Conservation (phyloP, 1,140 invertebrate species). For the Dryas iulia region DNA sequence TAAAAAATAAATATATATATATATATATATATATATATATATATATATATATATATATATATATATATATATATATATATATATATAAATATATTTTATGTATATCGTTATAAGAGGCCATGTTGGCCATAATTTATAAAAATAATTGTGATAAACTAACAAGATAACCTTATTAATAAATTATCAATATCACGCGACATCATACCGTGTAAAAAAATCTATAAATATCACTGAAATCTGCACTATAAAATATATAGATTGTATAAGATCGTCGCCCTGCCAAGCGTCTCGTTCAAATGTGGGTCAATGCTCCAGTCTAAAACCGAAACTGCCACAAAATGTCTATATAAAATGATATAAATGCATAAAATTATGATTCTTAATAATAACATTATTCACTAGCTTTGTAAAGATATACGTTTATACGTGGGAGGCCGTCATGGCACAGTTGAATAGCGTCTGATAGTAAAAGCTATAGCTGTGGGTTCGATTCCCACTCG, state of each 20-base stretch:
- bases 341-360: not conserved
- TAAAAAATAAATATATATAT: too few relatives aligned
- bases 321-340: constrained; percentile 19
- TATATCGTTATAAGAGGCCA: not conserved
- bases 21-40: too few relatives aligned
- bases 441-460: too few relatives aligned
- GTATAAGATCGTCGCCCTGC: constrained; percentile 43
- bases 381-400: too few relatives aligned
- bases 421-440: too few relatives aligned
- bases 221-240: not conserved
- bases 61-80: too few relatives aligned
- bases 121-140: not conserved
- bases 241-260: constrained; percentile 5
- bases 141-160: too few relatives aligned
- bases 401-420: too few relatives aligned
- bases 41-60: too few relatives aligned
- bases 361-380: not conserved
- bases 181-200: not conserved
- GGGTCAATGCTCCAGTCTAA: constrained; percentile 67
- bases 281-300: constrained; percentile 63
- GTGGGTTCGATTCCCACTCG: too few relatives aligned
- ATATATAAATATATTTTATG: too few relatives aligned
- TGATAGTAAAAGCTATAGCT: too few relatives aligned
- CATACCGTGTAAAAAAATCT: not conserved
- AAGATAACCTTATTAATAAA: not conserved